Base-by-base conservation (phyloP, 2,113 vertebrate species). In the Scopus umbretta region DNA sequence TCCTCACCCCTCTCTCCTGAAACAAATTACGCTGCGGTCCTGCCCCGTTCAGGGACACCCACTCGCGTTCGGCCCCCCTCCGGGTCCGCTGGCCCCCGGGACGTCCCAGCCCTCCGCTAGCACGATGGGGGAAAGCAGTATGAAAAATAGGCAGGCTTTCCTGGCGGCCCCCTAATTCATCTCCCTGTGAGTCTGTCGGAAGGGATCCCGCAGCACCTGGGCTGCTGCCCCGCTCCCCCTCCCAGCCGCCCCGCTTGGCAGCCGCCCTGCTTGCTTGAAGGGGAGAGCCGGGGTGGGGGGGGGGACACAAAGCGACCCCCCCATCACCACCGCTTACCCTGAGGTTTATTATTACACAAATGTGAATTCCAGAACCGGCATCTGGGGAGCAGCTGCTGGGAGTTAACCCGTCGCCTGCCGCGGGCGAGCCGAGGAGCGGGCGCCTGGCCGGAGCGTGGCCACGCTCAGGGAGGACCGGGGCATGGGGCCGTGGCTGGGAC, bases 301-400 rank as follows among this genome's bases (percentile, higher is more conserved):
- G 45, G 45, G 23, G 30, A 12, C 22, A 55, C 55, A 25, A 36
- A 75, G 30, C 2, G 17, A 7, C 74, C 18, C 65, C 73, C 58
- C 81, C 61, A 68, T 13, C 92, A 67, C 53, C 94, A 56, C 61
- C 3, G 30, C 94, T 94, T 85, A 92, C 93, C 80, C 92, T 14
- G 20, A 87, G 95, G 97, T 96, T 96, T 97, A 97, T 98, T 96
- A 96, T 97, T 96, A 96, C 97, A 97, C 95, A 95, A 97, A 97
- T 93, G 96, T 90, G 92, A 97, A 97, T 96, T 97, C 97, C 97
- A 97, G 97, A 91, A 81, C 80, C 92, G 34, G 97, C 97, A 97
- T 97, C 96, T 98, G 97, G 96, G 97, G 96, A 95, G 92, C 97
- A 96, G 97, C 97, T 97, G 97, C 96, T 83, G 92, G 79, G 87